Percentiles rank a stretch among this genome's conserved stretches.
These are phyloP conservation scores for Andrena haemorrhoa DNA, from an alignment of 2,888 invertebrate species.

Conservation along the genomic window DNA sequence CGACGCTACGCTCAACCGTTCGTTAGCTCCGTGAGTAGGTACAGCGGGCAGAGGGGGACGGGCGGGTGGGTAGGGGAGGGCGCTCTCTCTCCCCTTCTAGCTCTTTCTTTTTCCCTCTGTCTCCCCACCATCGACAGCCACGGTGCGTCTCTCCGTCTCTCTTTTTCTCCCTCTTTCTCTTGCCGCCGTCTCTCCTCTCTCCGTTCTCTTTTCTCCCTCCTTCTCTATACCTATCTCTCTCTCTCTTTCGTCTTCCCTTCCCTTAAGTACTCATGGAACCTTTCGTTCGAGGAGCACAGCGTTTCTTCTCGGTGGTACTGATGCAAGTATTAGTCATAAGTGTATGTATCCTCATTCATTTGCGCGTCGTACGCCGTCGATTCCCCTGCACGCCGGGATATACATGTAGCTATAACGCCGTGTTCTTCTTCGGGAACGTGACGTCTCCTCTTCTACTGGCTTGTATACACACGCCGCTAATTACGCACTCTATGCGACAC, in stretches of 20 bases:
- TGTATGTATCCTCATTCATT: slow-evolving; percentile 53
- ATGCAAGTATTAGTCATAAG: slow-evolving; percentile 54
- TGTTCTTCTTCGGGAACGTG: slow-evolving; percentile 49
- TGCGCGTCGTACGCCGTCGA: slow-evolving; percentile 38
- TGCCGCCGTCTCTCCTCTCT: slow-evolving; percentile 37
- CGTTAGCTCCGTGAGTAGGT: slow-evolving; percentile 83
- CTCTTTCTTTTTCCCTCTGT: slow-evolving; percentile 79
- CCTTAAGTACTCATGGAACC: slow-evolving; percentile 59
- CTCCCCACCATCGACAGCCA: slow-evolving; percentile 76
- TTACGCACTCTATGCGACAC: slow-evolving; percentile 66
- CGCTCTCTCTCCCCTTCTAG: slow-evolving; percentile 70
- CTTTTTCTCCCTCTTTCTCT: slow-evolving; percentile 48
- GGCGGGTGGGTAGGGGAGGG: slow-evolving; percentile 70
- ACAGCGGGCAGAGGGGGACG: slow-evolving; percentile 76
- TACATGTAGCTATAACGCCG: not conserved
- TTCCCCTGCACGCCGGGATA: not conserved
- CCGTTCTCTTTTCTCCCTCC: slow-evolving; percentile 36
- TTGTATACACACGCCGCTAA: slow-evolving; percentile 55
- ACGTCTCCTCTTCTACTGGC: slow-evolving; percentile 60
- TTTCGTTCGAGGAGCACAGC: slow-evolving; percentile 57
- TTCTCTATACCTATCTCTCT: slow-evolving; percentile 41
- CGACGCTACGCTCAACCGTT: slow-evolving; percentile 84
- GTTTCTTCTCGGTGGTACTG: slow-evolving; percentile 56
- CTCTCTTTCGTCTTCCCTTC: slow-evolving; percentile 30
- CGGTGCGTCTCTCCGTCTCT: slow-evolving; percentile 66